Conservation (phyloP, 1,140 invertebrate genomes). For the Cylas formicarius region DNA sequence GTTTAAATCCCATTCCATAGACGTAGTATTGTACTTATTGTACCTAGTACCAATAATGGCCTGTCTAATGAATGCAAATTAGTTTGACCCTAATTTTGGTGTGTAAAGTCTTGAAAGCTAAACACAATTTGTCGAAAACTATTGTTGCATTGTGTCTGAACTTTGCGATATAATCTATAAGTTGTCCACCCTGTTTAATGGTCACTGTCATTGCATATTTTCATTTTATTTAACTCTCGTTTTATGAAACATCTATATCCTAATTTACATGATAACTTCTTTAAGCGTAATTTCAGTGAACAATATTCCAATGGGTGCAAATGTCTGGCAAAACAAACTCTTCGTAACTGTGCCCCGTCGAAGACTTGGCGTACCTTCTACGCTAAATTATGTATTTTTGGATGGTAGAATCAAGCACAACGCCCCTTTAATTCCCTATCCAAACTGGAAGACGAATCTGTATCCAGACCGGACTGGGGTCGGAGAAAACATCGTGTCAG, state of each 20-base stretch:
- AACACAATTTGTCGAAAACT: too few species aligned
- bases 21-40: too few species aligned
- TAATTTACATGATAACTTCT: not conserved
- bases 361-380: slow-evolving; percentile 58
- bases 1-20: too few species aligned
- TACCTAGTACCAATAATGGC: too few species aligned
- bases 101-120: too few species aligned
- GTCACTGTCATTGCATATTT: not conserved
- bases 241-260: not conserved
- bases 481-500: slow-evolving; percentile 49
- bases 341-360: slow-evolving; percentile 66
- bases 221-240: not conserved
- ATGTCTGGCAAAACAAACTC: slow-evolving; percentile 55
- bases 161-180: too few species aligned
- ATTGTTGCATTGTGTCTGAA: too few species aligned
- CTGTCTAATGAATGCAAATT: too few species aligned
- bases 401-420: slow-evolving; percentile 39
- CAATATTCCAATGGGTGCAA: slow-evolving; percentile 65
- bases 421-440: slow-evolving; percentile 54
- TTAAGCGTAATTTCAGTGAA: slow-evolving; percentile 50
- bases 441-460: slow-evolving; percentile 50
- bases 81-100: too few species aligned
- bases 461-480: slow-evolving; percentile 39
- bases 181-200: too few species aligned
- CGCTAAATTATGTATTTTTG: slow-evolving; percentile 56